Evolutionary conservation across 2,113 vertebrate genomes (phyloP).

Genomic region (Psophia crepitans): DNA sequence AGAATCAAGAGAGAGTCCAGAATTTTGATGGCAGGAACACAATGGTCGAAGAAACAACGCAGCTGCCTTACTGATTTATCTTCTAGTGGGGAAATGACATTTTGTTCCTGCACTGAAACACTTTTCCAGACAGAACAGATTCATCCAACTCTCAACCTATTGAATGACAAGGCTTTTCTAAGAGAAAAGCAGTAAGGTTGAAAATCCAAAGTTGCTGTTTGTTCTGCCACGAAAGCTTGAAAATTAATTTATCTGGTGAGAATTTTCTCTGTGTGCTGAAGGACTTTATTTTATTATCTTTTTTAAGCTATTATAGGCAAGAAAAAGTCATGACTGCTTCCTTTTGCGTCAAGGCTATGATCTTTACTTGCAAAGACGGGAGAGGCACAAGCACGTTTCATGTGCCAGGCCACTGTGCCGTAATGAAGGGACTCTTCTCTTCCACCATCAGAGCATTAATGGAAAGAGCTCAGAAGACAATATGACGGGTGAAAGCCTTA

Average conservation of each 20-base stretch:
- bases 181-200: background rate
- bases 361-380: background rate
- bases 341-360: background rate
- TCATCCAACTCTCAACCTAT: background rate
- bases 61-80: background rate
- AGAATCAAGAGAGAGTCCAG: background rate
- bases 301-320: background rate
- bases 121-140: background rate
- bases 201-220: background rate
- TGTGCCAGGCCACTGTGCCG: background rate
- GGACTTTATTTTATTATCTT: background rate
- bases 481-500: fast-evolving
- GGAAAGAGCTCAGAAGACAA: background rate
- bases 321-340: background rate
- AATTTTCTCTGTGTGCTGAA: background rate
- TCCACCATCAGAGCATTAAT: background rate
- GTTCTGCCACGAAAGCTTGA: background rate
- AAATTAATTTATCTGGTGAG: background rate
- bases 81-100: background rate
- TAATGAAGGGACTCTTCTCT: background rate
- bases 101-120: background rate
- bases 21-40: background rate
- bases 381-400: background rate
- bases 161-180: background rate
- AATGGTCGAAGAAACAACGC: background rate